Conservation (phyloP, 1,140 invertebrate species). For the Propsilocerus akamusi region DNA sequence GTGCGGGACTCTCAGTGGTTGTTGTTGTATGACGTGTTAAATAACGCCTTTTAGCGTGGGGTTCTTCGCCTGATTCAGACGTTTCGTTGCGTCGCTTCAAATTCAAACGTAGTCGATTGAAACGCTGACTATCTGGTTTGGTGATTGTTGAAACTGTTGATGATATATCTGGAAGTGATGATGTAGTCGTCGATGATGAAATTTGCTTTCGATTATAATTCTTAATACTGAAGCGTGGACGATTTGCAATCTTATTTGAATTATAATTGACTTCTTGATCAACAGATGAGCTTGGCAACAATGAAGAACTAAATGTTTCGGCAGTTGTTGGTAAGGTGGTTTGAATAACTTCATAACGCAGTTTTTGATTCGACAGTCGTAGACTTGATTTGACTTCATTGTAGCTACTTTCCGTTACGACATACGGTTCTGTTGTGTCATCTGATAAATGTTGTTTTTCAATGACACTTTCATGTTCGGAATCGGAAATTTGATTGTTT, state of each 20-base stretch:
- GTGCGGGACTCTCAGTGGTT: not conserved
- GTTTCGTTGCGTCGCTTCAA: not conserved
- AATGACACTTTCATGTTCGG: not conserved
- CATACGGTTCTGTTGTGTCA: not conserved
- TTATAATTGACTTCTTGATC: not conserved
- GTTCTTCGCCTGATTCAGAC: not conserved
- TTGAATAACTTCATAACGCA: not conserved
- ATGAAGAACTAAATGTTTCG: not conserved
- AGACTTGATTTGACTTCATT: not conserved
- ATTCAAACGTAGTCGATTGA: not conserved
- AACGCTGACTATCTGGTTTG: not conserved
- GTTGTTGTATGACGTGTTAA: not conserved
- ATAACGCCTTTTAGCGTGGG: not conserved
- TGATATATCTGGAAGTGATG: not conserved
- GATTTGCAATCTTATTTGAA: not conserved
- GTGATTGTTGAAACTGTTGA: not conserved
- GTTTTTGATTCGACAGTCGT: not conserved
- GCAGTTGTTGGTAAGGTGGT: not conserved
- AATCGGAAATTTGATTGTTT: not conserved
- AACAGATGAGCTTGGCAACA: not conserved
- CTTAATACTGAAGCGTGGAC: not conserved
- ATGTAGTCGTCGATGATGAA: not conserved
- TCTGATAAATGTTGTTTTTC: not conserved
- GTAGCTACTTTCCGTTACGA: not conserved
- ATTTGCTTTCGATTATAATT: not conserved